Evolutionary conservation across 2,888 invertebrate species (phyloP), one percentile per base, ranked within the genome.

Genomic region (Drosophila rellima): DNA sequence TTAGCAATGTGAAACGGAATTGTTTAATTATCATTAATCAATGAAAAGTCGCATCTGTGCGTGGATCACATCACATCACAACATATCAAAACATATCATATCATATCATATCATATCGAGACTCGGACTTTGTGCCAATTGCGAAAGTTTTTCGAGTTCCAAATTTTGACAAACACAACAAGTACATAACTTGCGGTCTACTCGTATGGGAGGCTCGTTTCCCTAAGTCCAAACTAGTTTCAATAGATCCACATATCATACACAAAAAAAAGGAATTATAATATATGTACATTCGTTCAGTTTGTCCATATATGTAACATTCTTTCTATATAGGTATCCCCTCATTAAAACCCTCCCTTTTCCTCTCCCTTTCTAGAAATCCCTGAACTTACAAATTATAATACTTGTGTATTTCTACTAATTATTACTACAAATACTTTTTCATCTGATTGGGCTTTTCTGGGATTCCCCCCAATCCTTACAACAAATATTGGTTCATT

Each of bases 21-120:
- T 66, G 60, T 54, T 78, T 78, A 78, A 78, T 78, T 78, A 78
- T 69, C 68, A 55, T 74, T 78, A 74, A 78, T 78, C 71, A 78
- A 74, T 78, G 61, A 60, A 70, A 69, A 57, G 47, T 56, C 40
- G 51, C 42, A 35, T 35, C 45, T 23, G 45, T n/a, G 26, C 39
- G n/a, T 56, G 45, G 26, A 13, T 23, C 35, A 18, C 17, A 44
- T 17, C 51, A 26, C 7, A 11, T 26, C 55, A 5, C n/a, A n/a
- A n/a, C n/a, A 23, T 23, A 15, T 23, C 23, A 17, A 17, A 23
- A 13, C 51, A 26, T 11, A 3, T 35, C 55, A 2, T 20, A n/a
- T 37, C 35, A 13, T 26, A 23, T 26, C 18, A 15, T 31, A 20
- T 23, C 29, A 17, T 11, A 13, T n/a, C 10, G 26, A 1, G 8